Evolutionary conservation across 2,888 invertebrate species (phyloP).

Genomic region (Ganaspis brasiliensis): DNA sequence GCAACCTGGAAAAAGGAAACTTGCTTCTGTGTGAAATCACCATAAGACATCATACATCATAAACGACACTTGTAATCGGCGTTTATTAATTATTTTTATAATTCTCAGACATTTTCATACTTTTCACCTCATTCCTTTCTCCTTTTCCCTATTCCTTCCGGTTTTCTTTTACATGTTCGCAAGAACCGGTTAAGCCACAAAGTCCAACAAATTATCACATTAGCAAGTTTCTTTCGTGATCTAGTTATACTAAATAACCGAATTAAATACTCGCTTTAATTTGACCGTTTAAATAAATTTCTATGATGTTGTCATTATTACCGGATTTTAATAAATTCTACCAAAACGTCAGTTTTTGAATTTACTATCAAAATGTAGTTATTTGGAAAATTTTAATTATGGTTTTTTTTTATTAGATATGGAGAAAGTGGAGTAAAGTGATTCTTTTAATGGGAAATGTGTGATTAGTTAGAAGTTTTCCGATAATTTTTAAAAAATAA

Average conservation of each 20-base stretch:
- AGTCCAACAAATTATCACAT: constrained; percentile 20
- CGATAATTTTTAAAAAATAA: no score
- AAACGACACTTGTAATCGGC: not conserved
- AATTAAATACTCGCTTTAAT: constrained; percentile 3
- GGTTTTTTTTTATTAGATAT: no score
- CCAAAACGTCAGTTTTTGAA: not conserved
- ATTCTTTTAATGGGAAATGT: no score
- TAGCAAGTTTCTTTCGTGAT: constrained; percentile 14
- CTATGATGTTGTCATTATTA: not conserved
- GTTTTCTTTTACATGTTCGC: not conserved
- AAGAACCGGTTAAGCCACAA: not conserved
- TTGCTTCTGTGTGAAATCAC: constrained; percentile 5
- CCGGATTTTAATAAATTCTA: not conserved
- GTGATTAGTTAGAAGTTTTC: no score
- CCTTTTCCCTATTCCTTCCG: constrained; percentile 2
- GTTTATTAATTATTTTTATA: constrained; percentile 3
- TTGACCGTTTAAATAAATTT: not conserved
- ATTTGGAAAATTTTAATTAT: not conserved
- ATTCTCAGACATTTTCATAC: constrained; percentile 20
- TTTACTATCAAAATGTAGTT: not conserved
- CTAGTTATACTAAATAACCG: not conserved
- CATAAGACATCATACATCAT: not conserved
- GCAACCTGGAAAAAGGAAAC: constrained; percentile 26
- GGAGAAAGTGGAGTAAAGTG: no score
- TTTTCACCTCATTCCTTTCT: constrained; percentile 34